A percentile compares a stretch with the other conserved stretches of the same genome.
Conservation (phyloP, 1,140 invertebrate genomes). For the Nymphalis io region DNA sequence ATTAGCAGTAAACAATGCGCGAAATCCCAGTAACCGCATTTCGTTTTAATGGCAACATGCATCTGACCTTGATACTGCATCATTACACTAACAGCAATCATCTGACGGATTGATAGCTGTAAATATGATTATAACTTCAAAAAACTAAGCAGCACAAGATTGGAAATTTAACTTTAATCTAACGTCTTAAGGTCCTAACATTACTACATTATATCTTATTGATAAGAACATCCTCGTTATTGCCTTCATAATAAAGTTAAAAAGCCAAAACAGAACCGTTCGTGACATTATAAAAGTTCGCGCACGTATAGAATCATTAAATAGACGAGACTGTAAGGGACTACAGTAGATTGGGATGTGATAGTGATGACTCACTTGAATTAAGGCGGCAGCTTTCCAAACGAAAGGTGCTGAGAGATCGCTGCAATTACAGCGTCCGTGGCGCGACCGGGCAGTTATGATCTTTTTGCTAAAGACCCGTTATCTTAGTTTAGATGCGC, state of each 20-base stretch:
- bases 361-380: slow-evolving; percentile 67
- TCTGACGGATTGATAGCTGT: slow-evolving; percentile 46
- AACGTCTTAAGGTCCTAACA: neutral
- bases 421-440: slow-evolving; percentile 64
- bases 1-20: slow-evolving; percentile 42
- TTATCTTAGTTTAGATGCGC: slow-evolving; percentile 73
- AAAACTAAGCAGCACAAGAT: neutral
- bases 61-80: slow-evolving; percentile 68
- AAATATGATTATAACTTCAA: slow-evolving; percentile 43
- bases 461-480: slow-evolving; percentile 76
- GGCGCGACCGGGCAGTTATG: slow-evolving; percentile 66
- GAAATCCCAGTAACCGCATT: slow-evolving; percentile 52
- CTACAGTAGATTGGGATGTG: slow-evolving; percentile 44
- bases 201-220: neutral
- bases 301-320: neutral
- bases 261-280: neutral
- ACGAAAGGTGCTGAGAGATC: slow-evolving; percentile 74
- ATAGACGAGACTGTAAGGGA: slow-evolving; percentile 35
- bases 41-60: slow-evolving; percentile 54
- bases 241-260: slow-evolving; percentile 10
- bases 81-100: slow-evolving; percentile 57
- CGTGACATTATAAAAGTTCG: slow-evolving; percentile 13
- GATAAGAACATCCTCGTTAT: neutral
- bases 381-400: slow-evolving; percentile 74
- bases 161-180: neutral